These are phyloP conservation scores for Pteruthius melanotis DNA, from an alignment of 2,113 vertebrate genomes.

Conservation along the genomic window DNA sequence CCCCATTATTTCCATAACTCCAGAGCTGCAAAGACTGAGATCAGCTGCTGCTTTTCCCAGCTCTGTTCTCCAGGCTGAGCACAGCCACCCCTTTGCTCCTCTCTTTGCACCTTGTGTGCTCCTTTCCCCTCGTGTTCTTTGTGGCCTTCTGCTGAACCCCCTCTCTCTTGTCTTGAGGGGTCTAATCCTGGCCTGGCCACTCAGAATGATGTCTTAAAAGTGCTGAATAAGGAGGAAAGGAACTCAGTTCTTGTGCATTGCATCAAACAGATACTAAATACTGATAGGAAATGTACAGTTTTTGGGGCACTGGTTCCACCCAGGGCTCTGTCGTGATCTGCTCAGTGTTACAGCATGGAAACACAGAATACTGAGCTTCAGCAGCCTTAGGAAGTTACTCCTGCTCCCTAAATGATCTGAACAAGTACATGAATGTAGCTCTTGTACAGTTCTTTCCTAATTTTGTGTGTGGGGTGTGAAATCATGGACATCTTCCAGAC, in stretches of 20 bases:
- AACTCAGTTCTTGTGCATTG: not conserved
- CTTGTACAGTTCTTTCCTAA: not conserved
- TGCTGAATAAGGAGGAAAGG: not conserved
- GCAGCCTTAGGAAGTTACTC: not conserved
- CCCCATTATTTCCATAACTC: not conserved
- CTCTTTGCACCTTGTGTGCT: not conserved
- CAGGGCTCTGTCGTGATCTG: not conserved
- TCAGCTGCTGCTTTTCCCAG: not conserved
- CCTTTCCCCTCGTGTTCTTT: not conserved
- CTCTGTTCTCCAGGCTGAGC: not conserved
- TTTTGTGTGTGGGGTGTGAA: not conserved
- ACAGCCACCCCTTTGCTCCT: not conserved
- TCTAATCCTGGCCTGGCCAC: not conserved
- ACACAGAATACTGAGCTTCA: not conserved
- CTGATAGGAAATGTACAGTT: not conserved
- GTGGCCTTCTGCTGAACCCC: not conserved
- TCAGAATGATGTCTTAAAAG: rapidly evolving
- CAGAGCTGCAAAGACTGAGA: not conserved
- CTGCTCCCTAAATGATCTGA: not conserved
- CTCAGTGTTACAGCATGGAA: not conserved
- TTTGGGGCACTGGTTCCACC: not conserved
- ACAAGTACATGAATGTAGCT: not conserved
- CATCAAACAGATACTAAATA: not conserved
- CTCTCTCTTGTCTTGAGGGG: not conserved
- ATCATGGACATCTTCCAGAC: not conserved